A percentile compares a stretch with the other conserved stretches of the same genome.
Evolutionary conservation across 2,797 vertebrate species (phyloP).

Genomic region (Anguilla pacifica): DNA sequence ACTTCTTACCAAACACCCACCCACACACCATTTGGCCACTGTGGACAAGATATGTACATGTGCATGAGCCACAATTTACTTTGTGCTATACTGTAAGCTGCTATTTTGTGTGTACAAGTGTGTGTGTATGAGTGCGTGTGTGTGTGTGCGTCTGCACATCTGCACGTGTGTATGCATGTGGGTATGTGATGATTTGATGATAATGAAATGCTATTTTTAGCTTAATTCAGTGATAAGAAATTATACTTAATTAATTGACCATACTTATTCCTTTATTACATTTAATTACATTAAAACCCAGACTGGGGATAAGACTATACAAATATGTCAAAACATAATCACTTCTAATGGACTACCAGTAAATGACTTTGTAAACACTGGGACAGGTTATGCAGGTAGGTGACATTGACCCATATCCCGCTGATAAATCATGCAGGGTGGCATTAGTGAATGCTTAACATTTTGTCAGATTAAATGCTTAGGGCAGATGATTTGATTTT

Average conservation of each 20-base stretch:
- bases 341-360: conserved; percentile 12
- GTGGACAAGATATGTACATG: conserved; percentile 32
- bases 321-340: conserved; percentile 24
- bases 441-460: conserved; percentile 54
- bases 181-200: not conserved
- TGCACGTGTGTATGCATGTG: not conserved
- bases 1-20: conserved; percentile 52
- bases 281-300: conserved; percentile 19
- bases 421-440: conserved; percentile 40
- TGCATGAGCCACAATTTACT: conserved; percentile 39
- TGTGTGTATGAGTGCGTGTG: not conserved
- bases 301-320: conserved; percentile 12
- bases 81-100: conserved; percentile 35
- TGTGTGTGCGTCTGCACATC: not conserved
- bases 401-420: conserved; percentile 57
- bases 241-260: not conserved
- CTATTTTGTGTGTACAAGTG: not conserved
- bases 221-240: not conserved
- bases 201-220: not conserved
- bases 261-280: not conserved
- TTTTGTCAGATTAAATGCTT: conserved; percentile 67
- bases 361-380: conserved; percentile 28
- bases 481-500: conserved; percentile 61
- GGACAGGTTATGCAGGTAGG: conserved; percentile 39
- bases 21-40: conserved; percentile 63